These are phyloP conservation scores for Leptinotarsa juncta DNA, from an alignment of 2,888 invertebrate species.

Conservation along the genomic window DNA sequence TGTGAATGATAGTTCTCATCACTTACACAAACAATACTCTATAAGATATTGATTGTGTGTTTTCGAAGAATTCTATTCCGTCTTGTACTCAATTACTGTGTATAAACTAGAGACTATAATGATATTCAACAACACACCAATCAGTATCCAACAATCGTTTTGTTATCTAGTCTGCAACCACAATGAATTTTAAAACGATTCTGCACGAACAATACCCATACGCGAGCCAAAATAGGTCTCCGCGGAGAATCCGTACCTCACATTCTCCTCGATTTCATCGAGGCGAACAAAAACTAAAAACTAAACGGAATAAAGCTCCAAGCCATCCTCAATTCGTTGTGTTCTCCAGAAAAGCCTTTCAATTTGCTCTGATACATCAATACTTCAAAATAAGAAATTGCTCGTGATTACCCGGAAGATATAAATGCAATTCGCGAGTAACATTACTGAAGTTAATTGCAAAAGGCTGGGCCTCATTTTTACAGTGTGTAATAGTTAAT, in stretches of 20 bases:
- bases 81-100: neutral
- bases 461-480: constrained; percentile 53
- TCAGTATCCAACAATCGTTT: constrained; percentile 3
- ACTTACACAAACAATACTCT: too few relatives aligned
- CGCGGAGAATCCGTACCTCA: neutral
- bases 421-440: constrained; percentile 47
- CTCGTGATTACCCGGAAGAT: constrained; percentile 53
- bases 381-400: constrained; percentile 49
- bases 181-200: constrained; percentile 8
- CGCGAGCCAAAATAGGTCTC: constrained; percentile 5
- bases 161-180: constrained; percentile 13
- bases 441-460: constrained; percentile 52
- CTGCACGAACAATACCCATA: constrained; percentile 14
- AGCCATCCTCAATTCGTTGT: constrained; percentile 8
- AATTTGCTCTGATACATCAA: constrained; percentile 53
- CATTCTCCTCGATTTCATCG: neutral
- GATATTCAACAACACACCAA: constrained; percentile 11
- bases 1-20: too few relatives aligned
- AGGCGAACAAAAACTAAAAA: constrained; percentile 20
- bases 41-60: neutral
- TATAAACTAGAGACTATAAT: neutral
- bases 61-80: neutral
- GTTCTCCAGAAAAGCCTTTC: constrained; percentile 26
- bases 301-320: neutral
- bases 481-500: constrained; percentile 47